These are phyloP conservation scores for Drosophila neonasuta DNA, from an alignment of 2,888 invertebrate species.

Conservation along the genomic window DNA sequence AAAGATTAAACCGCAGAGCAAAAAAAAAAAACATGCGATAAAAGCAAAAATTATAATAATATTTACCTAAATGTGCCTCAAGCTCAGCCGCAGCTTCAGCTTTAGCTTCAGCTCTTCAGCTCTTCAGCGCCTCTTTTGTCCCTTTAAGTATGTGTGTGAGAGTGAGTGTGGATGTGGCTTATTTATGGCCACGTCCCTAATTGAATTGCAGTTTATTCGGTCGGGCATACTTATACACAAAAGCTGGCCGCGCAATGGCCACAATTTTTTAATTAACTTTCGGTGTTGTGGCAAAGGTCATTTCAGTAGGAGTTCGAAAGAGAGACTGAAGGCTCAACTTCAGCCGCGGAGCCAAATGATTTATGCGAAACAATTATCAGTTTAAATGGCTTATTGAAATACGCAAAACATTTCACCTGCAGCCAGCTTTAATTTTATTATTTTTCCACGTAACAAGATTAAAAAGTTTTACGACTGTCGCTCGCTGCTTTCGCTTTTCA, in stretches of 20 bases:
- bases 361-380: slow-evolving; percentile 75
- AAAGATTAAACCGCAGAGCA: slow-evolving; percentile 55
- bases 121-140: background rate
- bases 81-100: slow-evolving; percentile 3
- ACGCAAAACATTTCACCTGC: slow-evolving; percentile 49
- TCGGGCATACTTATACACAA: slow-evolving; percentile 59
- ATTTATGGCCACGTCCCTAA: slow-evolving; percentile 73
- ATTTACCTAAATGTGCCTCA: slow-evolving; percentile 71
- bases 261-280: slow-evolving; percentile 78
- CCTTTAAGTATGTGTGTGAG: slow-evolving; percentile 10
- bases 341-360: slow-evolving; percentile 53
- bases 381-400: slow-evolving; percentile 78
- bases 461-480: slow-evolving; percentile 70
- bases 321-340: slow-evolving; percentile 1
- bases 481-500: background rate
- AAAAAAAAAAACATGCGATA: slow-evolving; percentile 40
- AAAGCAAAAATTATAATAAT: slow-evolving; percentile 69
- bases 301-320: slow-evolving; percentile 13
- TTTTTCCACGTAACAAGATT: slow-evolving; percentile 70
- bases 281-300: slow-evolving; percentile 52
- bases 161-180: slow-evolving; percentile 47
- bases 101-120: background rate
- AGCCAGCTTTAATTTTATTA: slow-evolving; percentile 71
- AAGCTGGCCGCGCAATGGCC: slow-evolving; percentile 56
- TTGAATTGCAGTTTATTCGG: slow-evolving; percentile 77